phyloP scores from a whole-genome alignment of 2,797 vertebrate species.

The Sorex maritimensis region DNA sequence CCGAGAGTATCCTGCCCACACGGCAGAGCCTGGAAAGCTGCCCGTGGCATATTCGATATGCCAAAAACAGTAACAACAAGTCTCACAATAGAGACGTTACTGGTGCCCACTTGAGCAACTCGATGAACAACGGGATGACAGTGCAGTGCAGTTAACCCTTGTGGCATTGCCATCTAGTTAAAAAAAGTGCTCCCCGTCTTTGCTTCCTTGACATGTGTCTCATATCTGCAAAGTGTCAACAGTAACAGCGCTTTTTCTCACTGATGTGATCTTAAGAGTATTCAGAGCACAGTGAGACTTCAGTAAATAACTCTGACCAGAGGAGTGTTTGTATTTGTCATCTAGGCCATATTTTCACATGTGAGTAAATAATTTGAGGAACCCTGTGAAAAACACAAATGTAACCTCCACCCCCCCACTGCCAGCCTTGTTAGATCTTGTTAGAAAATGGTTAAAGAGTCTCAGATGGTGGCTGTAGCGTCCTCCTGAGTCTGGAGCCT shows the following conservation, averaged over 20 bases:
- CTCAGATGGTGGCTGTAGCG: neutral
- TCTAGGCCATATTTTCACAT: neutral
- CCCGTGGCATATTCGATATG: too few species aligned
- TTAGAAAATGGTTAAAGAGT: conserved; percentile 43
- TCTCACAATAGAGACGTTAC: too few species aligned
- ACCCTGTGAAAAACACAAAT: conserved; percentile 8
- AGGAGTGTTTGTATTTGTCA: neutral
- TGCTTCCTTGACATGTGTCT: neutral
- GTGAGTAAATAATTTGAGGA: conserved; percentile 36
- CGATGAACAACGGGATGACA: too few species aligned
- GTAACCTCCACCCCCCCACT: too few species aligned
- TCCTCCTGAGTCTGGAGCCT: neutral
- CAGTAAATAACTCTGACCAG: neutral
- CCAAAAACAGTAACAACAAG: too few species aligned
- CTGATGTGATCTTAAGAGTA: neutral
- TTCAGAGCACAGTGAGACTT: neutral
- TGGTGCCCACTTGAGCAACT: too few species aligned
- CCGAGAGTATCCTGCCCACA: too few species aligned
- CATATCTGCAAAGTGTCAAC: neutral
- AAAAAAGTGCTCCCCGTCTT: conserved; percentile 11
- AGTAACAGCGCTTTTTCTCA: neutral
- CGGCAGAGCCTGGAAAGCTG: too few species aligned
- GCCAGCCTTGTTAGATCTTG: neutral
- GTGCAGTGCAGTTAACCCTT: neutral
- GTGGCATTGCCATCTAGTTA: neutral